phyloP scores from a whole-genome alignment of 30 jellyfish, hydroid and myxozoan genomes.

The Turritopsis dohrnii region DNA sequence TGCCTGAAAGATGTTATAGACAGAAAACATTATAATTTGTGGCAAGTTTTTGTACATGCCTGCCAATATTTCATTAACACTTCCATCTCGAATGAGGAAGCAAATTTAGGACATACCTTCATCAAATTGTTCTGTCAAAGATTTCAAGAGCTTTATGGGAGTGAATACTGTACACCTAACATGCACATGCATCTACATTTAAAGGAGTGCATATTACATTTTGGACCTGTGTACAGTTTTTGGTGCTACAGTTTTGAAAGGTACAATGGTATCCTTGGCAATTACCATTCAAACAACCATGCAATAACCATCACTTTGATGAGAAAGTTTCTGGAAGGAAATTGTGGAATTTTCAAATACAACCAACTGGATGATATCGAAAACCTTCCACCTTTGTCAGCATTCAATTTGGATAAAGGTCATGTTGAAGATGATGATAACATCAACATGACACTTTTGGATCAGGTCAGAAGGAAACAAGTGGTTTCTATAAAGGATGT shows the following conservation, averaged over 20 bases:
- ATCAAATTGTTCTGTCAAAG: neutral
- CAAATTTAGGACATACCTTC: neutral
- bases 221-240: conserved; percentile 7
- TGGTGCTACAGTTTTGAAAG: neutral
- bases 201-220: neutral
- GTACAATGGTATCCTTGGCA: neutral
- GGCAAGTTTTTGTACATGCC: neutral
- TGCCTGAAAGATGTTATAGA: neutral
- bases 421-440: no score
- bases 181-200: neutral
- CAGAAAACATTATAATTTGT: neutral
- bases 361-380: no score
- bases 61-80: neutral
- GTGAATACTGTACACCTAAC: neutral
- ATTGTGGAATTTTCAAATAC: no score
- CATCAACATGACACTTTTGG: no score
- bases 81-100: no score
- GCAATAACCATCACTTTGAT: neutral
- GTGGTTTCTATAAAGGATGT: no score
- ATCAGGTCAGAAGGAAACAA: no score
- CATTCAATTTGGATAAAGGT: no score
- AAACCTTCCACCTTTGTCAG: no score
- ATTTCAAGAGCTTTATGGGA: neutral
- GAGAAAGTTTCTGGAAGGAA: neutral
- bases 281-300: neutral